Evolutionary conservation across 2,113 vertebrate species (phyloP), one percentile per base, ranked within the genome.

Genomic region (Pterocles burchelli): DNA sequence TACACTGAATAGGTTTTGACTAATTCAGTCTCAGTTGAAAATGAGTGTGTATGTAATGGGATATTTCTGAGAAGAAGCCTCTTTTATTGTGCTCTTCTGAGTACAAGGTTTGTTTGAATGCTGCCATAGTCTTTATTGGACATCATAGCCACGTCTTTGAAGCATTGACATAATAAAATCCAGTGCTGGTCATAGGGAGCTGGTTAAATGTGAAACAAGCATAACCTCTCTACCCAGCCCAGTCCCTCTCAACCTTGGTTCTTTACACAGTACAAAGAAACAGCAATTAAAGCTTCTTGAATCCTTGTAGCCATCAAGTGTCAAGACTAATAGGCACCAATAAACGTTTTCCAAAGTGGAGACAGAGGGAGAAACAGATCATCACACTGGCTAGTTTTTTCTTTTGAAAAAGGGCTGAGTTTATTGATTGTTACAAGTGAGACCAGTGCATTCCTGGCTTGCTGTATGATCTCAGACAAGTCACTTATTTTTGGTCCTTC

Each of bases 11-110:
- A 72, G 80, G n/a, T 78, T 89, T 91, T 68, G 80, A 63, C 73
- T 87, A 57, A 89, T 78, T 84, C 72, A 77, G 61, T 82, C 58
- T 75, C 52, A 36, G 45, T 1, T 89, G 74, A 88, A 94, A 87
- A 85, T 54, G 54, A 66, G n/a, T 58, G n/a, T 81, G 57, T 54
- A 26, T 61, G 66, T 94, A 95, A 95, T 73, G 41, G 54, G 89
- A 89, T 96, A 85, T 82, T 92, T 90, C 94, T 96, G 89, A 92
- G 95, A 91, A 92, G 80, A 68, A 85, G 73, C 61, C 55, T 62
- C 73, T 52, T 49, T 45, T 88, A 57, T 91, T 94, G 78, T 66
- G 41, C 71, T 89, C 38, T 91, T 92, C 80, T 72, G 70, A 82
- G 70, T 61, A 52, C 28, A 45, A 55, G 43, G 65, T 75, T 92